Evolutionary conservation across 37 sponge, comb jelly and placozoan genomes (phyloP).

Genomic region (Eunapius fragilis): DNA sequence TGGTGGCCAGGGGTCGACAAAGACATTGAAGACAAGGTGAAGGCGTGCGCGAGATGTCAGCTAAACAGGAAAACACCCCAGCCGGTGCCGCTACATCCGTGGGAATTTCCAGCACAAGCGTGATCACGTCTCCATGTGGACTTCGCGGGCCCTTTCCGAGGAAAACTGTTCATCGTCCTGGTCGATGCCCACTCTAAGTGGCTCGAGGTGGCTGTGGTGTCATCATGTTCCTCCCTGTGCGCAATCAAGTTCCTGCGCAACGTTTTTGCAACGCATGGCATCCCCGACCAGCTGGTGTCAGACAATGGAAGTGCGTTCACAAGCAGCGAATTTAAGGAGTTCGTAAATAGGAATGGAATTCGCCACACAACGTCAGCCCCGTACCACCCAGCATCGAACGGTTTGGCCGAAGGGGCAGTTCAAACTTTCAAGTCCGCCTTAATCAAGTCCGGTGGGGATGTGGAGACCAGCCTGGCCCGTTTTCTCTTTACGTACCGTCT

Average conservation of each 20-base stretch:
- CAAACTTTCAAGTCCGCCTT: conserved; percentile 28
- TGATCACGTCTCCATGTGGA: conserved; percentile 39
- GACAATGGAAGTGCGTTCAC: conserved; percentile 29
- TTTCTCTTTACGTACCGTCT: conserved; percentile 25
- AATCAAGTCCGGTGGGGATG: neutral
- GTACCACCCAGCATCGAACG: conserved; percentile 22
- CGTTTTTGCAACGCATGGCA: conserved; percentile 39
- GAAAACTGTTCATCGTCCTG: conserved; percentile 35
- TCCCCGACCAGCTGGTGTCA: conserved; percentile 31
- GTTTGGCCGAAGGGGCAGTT: conserved; percentile 11
- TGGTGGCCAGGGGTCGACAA: conserved; percentile 57
- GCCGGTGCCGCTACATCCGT: conserved; percentile 15
- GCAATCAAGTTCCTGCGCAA: conserved; percentile 24
- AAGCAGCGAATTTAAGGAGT: no score
- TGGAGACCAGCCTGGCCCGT: neutral
- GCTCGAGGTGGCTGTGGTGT: conserved; percentile 17
- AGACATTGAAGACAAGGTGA: conserved; percentile 4
- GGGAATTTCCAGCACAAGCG: conserved; percentile 34
- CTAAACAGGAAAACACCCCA: conserved; percentile 1
- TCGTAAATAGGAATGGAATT: conserved; percentile 8
- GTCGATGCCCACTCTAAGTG: conserved; percentile 38
- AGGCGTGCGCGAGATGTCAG: conserved; percentile 5
- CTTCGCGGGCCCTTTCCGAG: conserved; percentile 1
- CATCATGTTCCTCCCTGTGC: conserved; percentile 8
- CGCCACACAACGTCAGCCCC: conserved; percentile 6